These are phyloP conservation scores for Aphrocallistes beatrix DNA, from an alignment of 37 sponge, comb jelly and placozoan genomes.

Conservation along the genomic window DNA sequence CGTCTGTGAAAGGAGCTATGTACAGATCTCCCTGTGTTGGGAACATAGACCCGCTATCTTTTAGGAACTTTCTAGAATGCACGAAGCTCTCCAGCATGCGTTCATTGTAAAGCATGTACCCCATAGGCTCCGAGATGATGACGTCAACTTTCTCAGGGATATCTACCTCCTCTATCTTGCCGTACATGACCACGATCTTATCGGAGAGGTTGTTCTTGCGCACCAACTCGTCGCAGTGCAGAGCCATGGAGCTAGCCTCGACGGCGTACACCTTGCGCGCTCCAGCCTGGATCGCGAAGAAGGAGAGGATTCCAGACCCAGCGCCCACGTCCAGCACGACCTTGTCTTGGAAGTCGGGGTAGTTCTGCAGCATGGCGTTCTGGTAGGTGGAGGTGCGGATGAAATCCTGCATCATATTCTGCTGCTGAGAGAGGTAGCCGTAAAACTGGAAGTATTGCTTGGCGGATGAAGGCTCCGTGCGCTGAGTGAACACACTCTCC, in stretches of 20 bases:
- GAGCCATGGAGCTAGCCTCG: constrained; percentile 77
- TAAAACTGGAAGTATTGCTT: constrained; percentile 97
- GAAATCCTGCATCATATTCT: constrained; percentile 98
- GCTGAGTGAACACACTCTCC: constrained; percentile 50
- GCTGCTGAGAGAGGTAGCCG: constrained; percentile 91
- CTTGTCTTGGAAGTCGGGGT: constrained; percentile 78
- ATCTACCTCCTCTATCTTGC: constrained; percentile 91
- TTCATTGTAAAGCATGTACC: constrained; percentile 95
- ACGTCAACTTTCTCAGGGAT: constrained; percentile 85
- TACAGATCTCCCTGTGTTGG: constrained; percentile 82
- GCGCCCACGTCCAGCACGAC: constrained; percentile 26
- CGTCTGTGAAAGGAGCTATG: constrained; percentile 87
- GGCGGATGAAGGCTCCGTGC: constrained; percentile 85
- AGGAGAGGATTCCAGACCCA: constrained; percentile 61
- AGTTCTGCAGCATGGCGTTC: constrained; percentile 82
- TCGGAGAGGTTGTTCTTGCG: constrained; percentile 36
- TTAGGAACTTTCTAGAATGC: constrained; percentile 89
- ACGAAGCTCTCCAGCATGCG: constrained; percentile 91
- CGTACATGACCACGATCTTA: constrained; percentile 66
- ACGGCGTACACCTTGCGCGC: constrained; percentile 76
- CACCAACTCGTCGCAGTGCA: constrained; percentile 49
- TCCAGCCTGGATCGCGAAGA: constrained; percentile 91
- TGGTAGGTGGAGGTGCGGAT: constrained; percentile 88
- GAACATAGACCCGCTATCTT: constrained; percentile 77
- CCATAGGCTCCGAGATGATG: constrained; percentile 97